Base-by-base conservation (phyloP, 2,888 invertebrate genomes). In the Blastobasis lacticolella region DNA sequence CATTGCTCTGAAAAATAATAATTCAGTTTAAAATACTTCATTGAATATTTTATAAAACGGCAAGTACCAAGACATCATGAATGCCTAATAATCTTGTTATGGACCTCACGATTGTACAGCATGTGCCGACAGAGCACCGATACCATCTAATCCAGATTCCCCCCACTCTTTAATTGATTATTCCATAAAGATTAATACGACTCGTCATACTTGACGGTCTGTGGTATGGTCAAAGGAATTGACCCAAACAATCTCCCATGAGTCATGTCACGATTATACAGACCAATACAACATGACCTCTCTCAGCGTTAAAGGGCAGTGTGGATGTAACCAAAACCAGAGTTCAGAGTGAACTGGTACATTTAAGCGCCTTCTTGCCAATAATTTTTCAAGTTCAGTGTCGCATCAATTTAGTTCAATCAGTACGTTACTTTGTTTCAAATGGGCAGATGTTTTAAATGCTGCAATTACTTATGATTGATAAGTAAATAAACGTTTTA, bases 131-230 rank as follows among this genome's bases (percentile, higher is more conserved):
- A 81, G 72, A 74, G 73, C 58, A 63, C 69, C 62, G 86, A 86
- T 86, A 85, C 66, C 59, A 87, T 87, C 86, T 84, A 79, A 82
- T 84, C 81, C 82, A 86, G 81, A 85, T 86, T 81, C 75, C 73
- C 76, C 72, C 76, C 75, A 75, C 81, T 77, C 75, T 73, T 81
- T 82, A 84, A 85, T 85, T 86, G 85, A 85, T 87, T 85, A 84
- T 83, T 85, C 78, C 77, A 74, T 84, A 80, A 81, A 81, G 81
- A 82, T 82, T 81, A 81, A 79, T 78, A 78, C 71, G 81, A 77
- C 77, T 82, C 78, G 79, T 81, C 85, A 81, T 77, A 79, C 73
- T 76, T 78, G 75, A 78, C 75, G 73, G 73, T 72, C 65, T 64
- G 63, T 62, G 68, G 69, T 67, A 73, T 64, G 62, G 63, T 67